These are phyloP conservation scores for Formicarius rufipectus DNA, from an alignment of 2,113 vertebrate genomes.

Conservation along the genomic window DNA sequence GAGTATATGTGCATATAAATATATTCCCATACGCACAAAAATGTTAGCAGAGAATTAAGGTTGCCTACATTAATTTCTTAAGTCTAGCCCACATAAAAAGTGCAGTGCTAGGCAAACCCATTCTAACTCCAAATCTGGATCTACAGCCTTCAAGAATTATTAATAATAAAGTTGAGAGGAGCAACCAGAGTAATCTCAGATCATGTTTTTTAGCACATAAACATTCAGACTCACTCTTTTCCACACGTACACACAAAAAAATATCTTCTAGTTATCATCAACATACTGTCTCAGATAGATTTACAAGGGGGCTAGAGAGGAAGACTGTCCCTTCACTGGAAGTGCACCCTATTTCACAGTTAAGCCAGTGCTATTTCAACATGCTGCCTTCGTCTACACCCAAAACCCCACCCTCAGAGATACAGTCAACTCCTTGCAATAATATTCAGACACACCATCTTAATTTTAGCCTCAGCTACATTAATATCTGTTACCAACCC, in stretches of 20 bases:
- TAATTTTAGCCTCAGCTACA: slow-evolving; percentile 27
- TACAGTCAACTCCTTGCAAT: slow-evolving; percentile 8
- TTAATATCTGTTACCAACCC: slow-evolving; percentile 50
- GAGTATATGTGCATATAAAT: slow-evolving; percentile 21
- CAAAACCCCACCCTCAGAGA: neutral
- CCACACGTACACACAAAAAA: no score
- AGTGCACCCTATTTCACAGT: neutral
- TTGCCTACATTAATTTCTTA: neutral
- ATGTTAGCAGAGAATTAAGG: neutral
- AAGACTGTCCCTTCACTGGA: neutral
- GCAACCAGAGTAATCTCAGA: neutral
- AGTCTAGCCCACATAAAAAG: neutral
- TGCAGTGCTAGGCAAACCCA: neutral
- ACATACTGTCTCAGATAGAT: neutral
- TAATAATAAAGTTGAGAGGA: neutral
- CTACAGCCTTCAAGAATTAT: neutral
- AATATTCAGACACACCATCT: slow-evolving; percentile 42
- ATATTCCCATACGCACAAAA: neutral
- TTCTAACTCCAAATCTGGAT: neutral
- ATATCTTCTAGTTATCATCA: neutral
- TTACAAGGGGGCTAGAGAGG: neutral
- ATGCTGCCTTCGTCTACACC: neutral
- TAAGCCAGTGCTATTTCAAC: neutral
- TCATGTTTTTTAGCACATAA: neutral
- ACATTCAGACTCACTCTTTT: neutral